Percentiles rank a stretch among this genome's conserved stretches.
Evolutionary conservation across 2,113 vertebrate species (phyloP).

Genomic region (Dissostichus mawsoni): DNA sequence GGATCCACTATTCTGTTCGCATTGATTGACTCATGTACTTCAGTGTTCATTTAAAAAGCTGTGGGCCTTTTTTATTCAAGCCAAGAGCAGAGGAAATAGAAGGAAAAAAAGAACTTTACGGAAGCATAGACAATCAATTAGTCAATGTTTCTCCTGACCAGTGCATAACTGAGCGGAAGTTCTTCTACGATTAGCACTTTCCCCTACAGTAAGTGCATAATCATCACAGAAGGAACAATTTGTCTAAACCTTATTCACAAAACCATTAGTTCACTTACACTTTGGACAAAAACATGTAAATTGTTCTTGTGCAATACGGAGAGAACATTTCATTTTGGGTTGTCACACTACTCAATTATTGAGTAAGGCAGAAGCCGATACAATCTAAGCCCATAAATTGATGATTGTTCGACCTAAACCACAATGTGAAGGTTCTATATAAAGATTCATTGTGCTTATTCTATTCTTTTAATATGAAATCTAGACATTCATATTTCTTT

Average conservation of each 20-base stretch:
- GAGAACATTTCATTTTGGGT: too few species aligned
- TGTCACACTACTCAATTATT: too few species aligned
- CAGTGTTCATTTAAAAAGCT: slow-evolving; percentile 26
- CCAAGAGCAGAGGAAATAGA: slow-evolving; percentile 2
- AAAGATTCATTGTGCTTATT: neutral
- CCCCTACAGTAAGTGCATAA: slow-evolving; percentile 19
- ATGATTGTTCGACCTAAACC: neutral
- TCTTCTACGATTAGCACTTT: slow-evolving; percentile 39
- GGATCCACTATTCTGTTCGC: slow-evolving; percentile 8
- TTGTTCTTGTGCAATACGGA: too few species aligned
- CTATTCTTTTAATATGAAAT: slow-evolving; percentile 10
- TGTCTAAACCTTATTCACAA: too few species aligned
- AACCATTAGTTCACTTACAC: too few species aligned
- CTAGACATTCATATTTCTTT: neutral
- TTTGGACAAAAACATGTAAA: too few species aligned
- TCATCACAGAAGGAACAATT: slow-evolving; percentile 13
- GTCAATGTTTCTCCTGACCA: slow-evolving; percentile 48
- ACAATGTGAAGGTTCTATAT: slow-evolving; percentile 1
- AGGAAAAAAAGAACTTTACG: slow-evolving; percentile 15
- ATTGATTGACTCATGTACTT: slow-evolving; percentile 16
- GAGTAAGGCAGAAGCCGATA: too few species aligned
- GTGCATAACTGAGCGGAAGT: slow-evolving; percentile 36
- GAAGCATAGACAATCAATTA: slow-evolving; percentile 56
- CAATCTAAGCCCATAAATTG: too few species aligned
- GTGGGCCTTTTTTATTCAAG: slow-evolving; percentile 15